Evolutionary conservation across 1,140 invertebrate species (phyloP).

Genomic region (Camponotus vicinus): DNA sequence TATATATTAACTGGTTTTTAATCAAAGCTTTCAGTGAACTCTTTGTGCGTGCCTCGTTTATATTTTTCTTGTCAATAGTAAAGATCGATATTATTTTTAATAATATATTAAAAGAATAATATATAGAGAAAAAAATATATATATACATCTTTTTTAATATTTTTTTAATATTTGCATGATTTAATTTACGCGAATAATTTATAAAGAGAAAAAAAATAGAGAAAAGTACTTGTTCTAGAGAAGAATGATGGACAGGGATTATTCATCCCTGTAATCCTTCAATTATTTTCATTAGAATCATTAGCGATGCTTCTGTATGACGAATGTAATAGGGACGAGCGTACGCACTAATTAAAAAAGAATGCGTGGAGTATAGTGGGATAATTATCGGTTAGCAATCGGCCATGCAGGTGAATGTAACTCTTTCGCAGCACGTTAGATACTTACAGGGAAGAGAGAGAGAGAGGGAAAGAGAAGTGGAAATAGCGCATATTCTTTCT

Average conservation of each 20-base stretch:
- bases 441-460: constrained; percentile 12
- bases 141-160: neutral
- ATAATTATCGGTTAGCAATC: constrained; percentile 47
- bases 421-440: constrained; percentile 20
- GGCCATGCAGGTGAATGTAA: constrained; percentile 65
- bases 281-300: constrained; percentile 42
- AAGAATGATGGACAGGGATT: constrained; percentile 21
- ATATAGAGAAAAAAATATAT: neutral
- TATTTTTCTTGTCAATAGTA: neutral
- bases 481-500: neutral
- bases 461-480: constrained; percentile 34
- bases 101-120: neutral
- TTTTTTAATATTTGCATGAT: neutral
- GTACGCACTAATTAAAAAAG: constrained; percentile 60
- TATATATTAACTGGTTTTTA: neutral
- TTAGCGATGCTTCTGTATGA: constrained; percentile 47
- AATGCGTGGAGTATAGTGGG: constrained; percentile 37
- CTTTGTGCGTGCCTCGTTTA: neutral
- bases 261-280: constrained; percentile 50
- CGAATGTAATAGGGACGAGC: constrained; percentile 40
- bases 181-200: neutral
- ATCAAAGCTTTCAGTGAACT: neutral
- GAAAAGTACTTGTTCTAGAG: neutral
- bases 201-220: neutral
- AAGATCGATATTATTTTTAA: neutral